Conservation (phyloP, 37 sponge, comb jelly and placozoan genomes). For the Haliclona indistincta region DNA sequence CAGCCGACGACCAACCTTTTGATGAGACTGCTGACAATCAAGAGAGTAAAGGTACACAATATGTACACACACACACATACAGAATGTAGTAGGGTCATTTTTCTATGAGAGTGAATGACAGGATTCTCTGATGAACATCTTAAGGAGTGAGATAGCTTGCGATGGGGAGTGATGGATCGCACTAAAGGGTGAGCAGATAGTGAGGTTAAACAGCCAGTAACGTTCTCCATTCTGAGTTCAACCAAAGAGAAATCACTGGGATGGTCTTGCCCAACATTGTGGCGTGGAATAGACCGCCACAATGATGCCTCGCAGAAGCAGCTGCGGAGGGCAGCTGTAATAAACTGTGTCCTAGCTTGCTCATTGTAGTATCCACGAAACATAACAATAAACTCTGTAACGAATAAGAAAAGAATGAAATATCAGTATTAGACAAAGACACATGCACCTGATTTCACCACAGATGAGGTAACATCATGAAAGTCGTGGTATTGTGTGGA, state of each 20-base stretch:
- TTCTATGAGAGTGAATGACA: too few species aligned
- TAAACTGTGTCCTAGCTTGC: constrained; percentile 57
- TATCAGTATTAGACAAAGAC: too few species aligned
- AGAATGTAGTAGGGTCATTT: background rate
- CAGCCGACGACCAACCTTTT: constrained; percentile 70
- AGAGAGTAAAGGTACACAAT: background rate
- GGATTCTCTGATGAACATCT: constrained; percentile 11
- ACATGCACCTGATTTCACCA: too few species aligned
- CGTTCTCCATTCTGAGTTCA: constrained; percentile 20
- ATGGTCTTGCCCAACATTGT: constrained; percentile 62
- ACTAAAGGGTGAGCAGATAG: constrained; percentile 59
- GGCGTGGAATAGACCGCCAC: constrained; percentile 69
- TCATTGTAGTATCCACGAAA: constrained; percentile 79
- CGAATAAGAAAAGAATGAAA: background rate
- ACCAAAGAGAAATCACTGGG: constrained; percentile 89
- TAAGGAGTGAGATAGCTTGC: constrained; percentile 52
- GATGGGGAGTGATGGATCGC: constrained; percentile 75
- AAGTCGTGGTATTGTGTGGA: too few species aligned
- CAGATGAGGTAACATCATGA: too few species aligned
- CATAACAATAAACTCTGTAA: constrained; percentile 79
- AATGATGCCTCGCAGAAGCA: background rate
- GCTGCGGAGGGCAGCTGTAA: constrained; percentile 61
- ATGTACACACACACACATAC: constrained; percentile 1
- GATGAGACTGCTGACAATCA: background rate
- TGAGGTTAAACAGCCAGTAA: constrained; percentile 15